Base-by-base conservation (phyloP, 2,113 vertebrate genomes). In the Romanogobio albipinnatus region DNA sequence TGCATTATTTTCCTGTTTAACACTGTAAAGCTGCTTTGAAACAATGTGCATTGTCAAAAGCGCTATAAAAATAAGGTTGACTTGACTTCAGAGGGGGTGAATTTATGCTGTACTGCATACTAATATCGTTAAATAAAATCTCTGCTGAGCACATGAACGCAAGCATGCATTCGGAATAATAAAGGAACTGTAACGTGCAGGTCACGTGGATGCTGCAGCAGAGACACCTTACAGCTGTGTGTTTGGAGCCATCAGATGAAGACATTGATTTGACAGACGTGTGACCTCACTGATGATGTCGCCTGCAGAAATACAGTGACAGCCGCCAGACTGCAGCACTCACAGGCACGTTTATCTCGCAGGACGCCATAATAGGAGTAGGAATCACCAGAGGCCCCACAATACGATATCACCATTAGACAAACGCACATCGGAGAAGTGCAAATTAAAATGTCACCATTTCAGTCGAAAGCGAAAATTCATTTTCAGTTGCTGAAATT, bases 281-380 rank as follows among this genome's bases (percentile, higher is more conserved):
- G 75, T 36, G 75, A 53, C 80, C 39, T 70, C 47, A 70, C 36
- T 17, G 26, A 83, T 85, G 53, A 82, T 74, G n/a, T 24, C 64
- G 7, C 61, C 33, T 17, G 70, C 24, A 56, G 59, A 53, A 70
- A 81, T 19, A 58, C 33, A 58, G 24, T 82, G 88, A 87, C 78
- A 83, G 84, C 14, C 22, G 61, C 68, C 77, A 87, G 78, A 83
- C 59, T 62, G 59, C 24, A 45, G 66, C 14, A 2, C 15, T 70
- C 64, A 19, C 9, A 26, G 59, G 43, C 47, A 49, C 47, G 11
- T 49, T 49, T 49, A 49, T 49, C 47, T 49, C 13, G 47, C 47
- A 13, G 47, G 47, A 13, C 47, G 3, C 3, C 47, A 49, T 49
- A 49, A 3, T 49, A 49, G 47, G 47, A 11, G 45, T 47, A 11